A percentile compares a stretch with the other conserved stretches of the same genome.
phyloP scores from a whole-genome alignment of 2,113 vertebrate species.

The Nettapus auritus region DNA sequence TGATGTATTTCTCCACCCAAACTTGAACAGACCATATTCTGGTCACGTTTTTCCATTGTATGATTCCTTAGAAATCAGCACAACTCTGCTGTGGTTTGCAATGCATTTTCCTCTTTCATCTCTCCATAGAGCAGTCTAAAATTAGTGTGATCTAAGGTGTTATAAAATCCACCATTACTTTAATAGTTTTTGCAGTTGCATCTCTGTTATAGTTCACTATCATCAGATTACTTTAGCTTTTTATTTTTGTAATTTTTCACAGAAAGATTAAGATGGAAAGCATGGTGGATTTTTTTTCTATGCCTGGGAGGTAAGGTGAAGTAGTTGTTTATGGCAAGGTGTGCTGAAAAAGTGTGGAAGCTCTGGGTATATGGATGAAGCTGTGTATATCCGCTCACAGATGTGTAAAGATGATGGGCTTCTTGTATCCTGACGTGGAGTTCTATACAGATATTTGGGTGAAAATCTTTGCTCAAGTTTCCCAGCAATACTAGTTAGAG shows the following conservation, averaged over 20 bases:
- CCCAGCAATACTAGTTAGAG: neutral
- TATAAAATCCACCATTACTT: constrained; percentile 1
- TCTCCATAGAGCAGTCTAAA: neutral
- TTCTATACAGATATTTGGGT: neutral
- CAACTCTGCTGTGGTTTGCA: neutral
- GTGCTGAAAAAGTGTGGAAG: neutral
- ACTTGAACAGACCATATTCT: neutral
- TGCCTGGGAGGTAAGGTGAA: neutral
- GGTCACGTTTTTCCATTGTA: neutral
- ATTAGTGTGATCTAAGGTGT: neutral
- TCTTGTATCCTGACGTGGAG: neutral
- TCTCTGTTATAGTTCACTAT: constrained; percentile 1
- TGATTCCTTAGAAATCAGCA: neutral
- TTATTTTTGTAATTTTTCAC: neutral
- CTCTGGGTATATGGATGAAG: neutral
- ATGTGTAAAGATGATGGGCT: neutral
- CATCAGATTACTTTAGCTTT: neutral
- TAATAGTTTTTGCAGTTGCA: neutral
- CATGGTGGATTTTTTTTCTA: neutral
- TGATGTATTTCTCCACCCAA: neutral
- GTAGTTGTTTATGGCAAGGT: neutral
- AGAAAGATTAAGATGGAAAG: neutral
- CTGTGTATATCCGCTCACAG: neutral
- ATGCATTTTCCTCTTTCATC: constrained; percentile 2
- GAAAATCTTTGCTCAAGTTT: neutral